These are phyloP conservation scores for Girardinichthys multiradiatus DNA, from an alignment of 2,113 vertebrate species.

Conservation along the genomic window DNA sequence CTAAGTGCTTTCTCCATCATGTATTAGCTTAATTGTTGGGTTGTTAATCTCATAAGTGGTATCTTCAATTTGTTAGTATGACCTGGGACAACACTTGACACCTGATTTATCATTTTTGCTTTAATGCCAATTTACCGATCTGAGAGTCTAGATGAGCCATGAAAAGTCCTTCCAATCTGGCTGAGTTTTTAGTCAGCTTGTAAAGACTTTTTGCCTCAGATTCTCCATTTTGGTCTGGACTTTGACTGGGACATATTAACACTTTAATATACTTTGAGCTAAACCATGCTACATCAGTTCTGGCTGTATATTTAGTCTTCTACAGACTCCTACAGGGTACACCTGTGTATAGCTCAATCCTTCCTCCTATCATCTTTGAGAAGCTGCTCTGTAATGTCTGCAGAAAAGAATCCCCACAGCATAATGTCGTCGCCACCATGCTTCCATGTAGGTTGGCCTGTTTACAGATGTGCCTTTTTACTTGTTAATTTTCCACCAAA, in stretches of 20 bases:
- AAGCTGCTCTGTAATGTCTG: not conserved
- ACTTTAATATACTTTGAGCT: too few relatives aligned
- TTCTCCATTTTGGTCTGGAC: not conserved
- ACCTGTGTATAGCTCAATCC: not conserved
- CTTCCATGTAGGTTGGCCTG: not conserved
- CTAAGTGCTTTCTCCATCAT: conserved; percentile 26
- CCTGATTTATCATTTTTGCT: conserved; percentile 19
- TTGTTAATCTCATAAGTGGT: conserved; percentile 41
- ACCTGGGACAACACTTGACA: conserved; percentile 1
- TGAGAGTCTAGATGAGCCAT: conserved; percentile 1
- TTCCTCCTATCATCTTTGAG: not conserved
- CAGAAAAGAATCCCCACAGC: not conserved
- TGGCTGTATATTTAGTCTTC: too few relatives aligned
- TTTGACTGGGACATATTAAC: not conserved
- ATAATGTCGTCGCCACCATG: not conserved
- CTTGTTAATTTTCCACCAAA: not conserved
- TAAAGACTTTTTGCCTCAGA: not conserved
- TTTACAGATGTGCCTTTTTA: too few relatives aligned
- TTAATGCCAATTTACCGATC: not conserved
- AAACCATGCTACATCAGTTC: too few relatives aligned
- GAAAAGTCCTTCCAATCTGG: not conserved
- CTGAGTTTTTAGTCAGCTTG: too few relatives aligned
- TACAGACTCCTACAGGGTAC: not conserved
- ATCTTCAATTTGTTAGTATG: conserved; percentile 11
- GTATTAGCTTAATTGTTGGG: conserved; percentile 39